Conservation (phyloP, 2,888 invertebrate genomes). For the Agrochola lota region DNA sequence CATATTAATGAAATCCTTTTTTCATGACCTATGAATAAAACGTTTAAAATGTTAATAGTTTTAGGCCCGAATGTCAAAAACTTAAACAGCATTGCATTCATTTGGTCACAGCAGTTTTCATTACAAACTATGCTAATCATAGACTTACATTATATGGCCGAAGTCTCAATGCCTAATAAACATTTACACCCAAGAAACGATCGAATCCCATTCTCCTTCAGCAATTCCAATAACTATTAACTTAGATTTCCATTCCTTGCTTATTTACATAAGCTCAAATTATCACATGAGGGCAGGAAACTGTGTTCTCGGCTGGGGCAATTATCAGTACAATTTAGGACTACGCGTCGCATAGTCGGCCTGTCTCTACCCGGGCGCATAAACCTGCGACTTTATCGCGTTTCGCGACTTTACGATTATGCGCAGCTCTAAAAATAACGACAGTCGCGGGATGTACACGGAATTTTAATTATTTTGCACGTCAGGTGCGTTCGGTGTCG, state of each 20-base stretch:
- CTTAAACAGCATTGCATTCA: no score
- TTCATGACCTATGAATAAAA: not conserved
- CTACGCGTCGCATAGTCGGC: conserved; percentile 43
- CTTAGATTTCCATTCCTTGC: conserved; percentile 36
- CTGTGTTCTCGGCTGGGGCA: conserved; percentile 55
- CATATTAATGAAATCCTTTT: not conserved
- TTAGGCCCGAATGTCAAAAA: not conserved
- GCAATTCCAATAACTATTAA: conserved; percentile 42
- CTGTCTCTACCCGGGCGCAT: conserved; percentile 31
- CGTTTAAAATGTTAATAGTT: not conserved
- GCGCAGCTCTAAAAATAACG: conserved; percentile 52
- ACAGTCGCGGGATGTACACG: conserved; percentile 44
- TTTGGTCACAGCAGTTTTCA: not conserved
- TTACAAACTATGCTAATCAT: not conserved
- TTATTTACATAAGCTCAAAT: conserved; percentile 52
- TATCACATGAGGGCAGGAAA: conserved; percentile 59
- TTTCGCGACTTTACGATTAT: conserved; percentile 53
- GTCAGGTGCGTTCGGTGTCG: conserved; percentile 49
- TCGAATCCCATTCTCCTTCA: not conserved
- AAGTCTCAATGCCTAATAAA: not conserved
- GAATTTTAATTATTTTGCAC: conserved; percentile 60
- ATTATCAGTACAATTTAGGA: conserved; percentile 70
- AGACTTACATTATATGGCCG: not conserved
- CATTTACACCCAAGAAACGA: not conserved
- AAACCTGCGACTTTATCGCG: conserved; percentile 64